phyloP scores from a whole-genome alignment of 2,888 invertebrate species.

The Ophion ellenae region DNA sequence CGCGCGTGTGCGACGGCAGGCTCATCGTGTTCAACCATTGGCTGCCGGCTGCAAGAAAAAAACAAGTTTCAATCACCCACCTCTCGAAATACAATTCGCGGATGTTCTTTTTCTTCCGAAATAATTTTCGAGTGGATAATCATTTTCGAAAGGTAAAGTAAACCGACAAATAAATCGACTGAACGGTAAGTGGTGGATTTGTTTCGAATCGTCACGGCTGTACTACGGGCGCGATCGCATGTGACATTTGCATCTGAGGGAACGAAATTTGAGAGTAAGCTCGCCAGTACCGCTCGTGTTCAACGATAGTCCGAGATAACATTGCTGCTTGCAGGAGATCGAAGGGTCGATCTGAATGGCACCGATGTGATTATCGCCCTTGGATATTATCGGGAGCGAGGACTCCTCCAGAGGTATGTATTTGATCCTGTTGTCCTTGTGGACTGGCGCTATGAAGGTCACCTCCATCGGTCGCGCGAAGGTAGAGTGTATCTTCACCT shows the following conservation, averaged over 20 bases:
- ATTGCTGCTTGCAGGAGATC: slow-evolving; percentile 88
- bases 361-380: slow-evolving; percentile 84
- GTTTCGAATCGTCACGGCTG: neutral
- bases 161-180: too few relatives aligned
- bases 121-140: neutral
- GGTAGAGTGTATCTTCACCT: slow-evolving; percentile 91
- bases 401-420: slow-evolving; percentile 81
- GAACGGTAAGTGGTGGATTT: neutral
- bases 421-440: slow-evolving; percentile 80
- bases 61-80: neutral
- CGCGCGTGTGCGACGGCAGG: slow-evolving; percentile 88
- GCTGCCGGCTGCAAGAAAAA: slow-evolving; percentile 85
- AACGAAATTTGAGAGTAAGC: neutral
- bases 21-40: slow-evolving; percentile 89
- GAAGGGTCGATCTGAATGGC: slow-evolving; percentile 89
- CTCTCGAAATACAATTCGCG: neutral
- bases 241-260: neutral
- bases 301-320: slow-evolving; percentile 91
- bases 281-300: slow-evolving; percentile 86
- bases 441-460: slow-evolving; percentile 87
- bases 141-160: too few relatives aligned
- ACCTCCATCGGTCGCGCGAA: slow-evolving; percentile 93
- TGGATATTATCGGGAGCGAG: slow-evolving; percentile 79
- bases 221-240: too few relatives aligned
- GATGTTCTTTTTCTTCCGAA: neutral